Conservation (phyloP, 2,888 invertebrate species). For the Phasia obesa region DNA sequence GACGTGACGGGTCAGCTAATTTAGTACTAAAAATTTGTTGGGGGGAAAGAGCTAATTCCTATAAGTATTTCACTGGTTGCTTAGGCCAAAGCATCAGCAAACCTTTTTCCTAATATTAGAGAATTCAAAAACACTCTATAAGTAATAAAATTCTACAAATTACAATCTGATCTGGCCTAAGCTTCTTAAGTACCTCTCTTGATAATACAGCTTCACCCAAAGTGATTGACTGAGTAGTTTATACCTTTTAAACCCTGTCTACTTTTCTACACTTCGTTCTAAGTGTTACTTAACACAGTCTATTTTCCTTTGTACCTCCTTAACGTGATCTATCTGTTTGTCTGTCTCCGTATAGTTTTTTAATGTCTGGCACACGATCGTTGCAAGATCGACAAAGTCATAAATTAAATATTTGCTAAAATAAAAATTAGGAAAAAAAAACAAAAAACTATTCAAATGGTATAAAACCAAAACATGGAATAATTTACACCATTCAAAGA, state of each 20-base stretch:
- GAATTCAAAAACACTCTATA: too few relatives aligned
- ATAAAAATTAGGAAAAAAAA: slow-evolving; percentile 62
- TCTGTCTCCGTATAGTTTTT: slow-evolving; percentile 21
- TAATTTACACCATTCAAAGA: slow-evolving; percentile 64
- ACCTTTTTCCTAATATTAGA: too few relatives aligned
- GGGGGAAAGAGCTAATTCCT: too few relatives aligned
- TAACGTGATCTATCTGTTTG: slow-evolving; percentile 6
- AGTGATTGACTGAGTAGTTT: too few relatives aligned
- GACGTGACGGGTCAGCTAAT: too few relatives aligned
- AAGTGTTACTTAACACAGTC: slow-evolving; percentile 49
- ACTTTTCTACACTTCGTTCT: slow-evolving; percentile 18
- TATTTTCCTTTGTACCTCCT: slow-evolving; percentile 1
- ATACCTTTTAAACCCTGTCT: not conserved
- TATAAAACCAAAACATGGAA: slow-evolving; percentile 59
- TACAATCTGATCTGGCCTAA: too few relatives aligned
- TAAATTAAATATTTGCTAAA: slow-evolving; percentile 80
- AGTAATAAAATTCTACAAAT: too few relatives aligned
- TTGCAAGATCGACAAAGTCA: slow-evolving; percentile 77
- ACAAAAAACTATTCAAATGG: slow-evolving; percentile 56
- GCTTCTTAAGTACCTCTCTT: too few relatives aligned
- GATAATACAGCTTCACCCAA: too few relatives aligned
- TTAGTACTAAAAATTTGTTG: too few relatives aligned
- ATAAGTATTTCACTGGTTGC: too few relatives aligned
- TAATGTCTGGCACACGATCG: slow-evolving; percentile 75
- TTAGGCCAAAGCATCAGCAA: too few relatives aligned